A percentile compares a stretch with the other conserved stretches of the same genome.
Evolutionary conservation across 2,113 vertebrate genomes (phyloP).

Genomic region (Oplegnathus fasciatus): DNA sequence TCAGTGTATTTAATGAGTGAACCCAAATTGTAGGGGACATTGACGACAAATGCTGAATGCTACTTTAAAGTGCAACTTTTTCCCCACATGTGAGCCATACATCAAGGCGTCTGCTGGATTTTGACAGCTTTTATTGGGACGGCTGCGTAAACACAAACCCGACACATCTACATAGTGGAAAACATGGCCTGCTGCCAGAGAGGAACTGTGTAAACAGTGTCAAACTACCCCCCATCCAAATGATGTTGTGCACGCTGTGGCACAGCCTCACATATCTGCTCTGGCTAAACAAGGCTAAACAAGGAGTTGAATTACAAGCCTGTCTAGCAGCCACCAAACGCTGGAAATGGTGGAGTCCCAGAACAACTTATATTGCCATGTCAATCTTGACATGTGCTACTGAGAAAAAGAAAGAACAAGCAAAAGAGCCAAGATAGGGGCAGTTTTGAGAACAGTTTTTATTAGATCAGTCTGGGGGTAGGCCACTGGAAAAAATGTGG

Average conservation of each 20-base stretch:
- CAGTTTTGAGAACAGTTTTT: background rate
- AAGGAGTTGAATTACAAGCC: constrained; percentile 15
- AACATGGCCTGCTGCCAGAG: constrained; percentile 41
- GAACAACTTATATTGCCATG: background rate
- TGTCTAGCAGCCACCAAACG: background rate
- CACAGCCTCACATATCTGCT: constrained; percentile 15
- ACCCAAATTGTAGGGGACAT: constrained; percentile 51
- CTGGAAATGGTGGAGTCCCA: background rate
- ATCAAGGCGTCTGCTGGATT: constrained; percentile 52
- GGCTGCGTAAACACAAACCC: constrained; percentile 52
- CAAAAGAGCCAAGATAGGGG: background rate
- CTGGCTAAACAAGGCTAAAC: constrained; percentile 45
- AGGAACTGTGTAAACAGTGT: constrained; percentile 68
- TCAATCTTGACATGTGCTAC: background rate
- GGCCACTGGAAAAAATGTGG: background rate
- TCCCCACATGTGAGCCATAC: constrained; percentile 55
- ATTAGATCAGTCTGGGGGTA: background rate
- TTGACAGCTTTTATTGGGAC: constrained; percentile 67
- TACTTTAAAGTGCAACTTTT: constrained; percentile 52
- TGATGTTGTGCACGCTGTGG: background rate
- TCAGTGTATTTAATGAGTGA: constrained; percentile 52
- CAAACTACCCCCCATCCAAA: constrained; percentile 31
- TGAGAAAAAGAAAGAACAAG: background rate
- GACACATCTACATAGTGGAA: constrained; percentile 51
- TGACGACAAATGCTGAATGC: constrained; percentile 18